A percentile compares a stretch with the other conserved stretches of the same genome.
Evolutionary conservation across 2,888 invertebrate species (phyloP).

Genomic region (Falcaria lacertinaria): DNA sequence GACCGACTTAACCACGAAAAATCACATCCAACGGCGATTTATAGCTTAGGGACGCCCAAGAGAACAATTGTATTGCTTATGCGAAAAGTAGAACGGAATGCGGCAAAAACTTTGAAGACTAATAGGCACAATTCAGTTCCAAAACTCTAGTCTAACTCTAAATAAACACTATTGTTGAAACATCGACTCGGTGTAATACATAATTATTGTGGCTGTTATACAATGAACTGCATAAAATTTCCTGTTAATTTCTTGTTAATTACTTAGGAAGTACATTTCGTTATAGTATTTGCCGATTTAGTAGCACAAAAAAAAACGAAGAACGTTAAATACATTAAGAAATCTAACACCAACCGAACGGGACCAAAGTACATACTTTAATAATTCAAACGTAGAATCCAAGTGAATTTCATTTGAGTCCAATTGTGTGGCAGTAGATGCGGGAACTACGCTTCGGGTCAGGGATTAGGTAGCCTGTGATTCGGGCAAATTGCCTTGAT

Average conservation of each 20-base stretch:
- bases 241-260: no score
- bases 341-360: no score
- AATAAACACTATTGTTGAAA: no score
- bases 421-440: slow-evolving; percentile 20
- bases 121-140: not conserved
- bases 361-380: no score
- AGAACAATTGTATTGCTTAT: not conserved
- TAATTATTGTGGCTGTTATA: no score
- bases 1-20: not conserved
- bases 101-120: not conserved
- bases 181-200: no score
- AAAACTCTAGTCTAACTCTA: no score
- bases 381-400: slow-evolving; percentile 20
- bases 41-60: not conserved
- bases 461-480: slow-evolving; percentile 19
- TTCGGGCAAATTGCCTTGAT: slow-evolving; percentile 18
- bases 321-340: no score
- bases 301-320: no score
- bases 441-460: slow-evolving; percentile 10
- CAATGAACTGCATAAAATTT: no score
- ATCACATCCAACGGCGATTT: not conserved
- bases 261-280: no score
- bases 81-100: not conserved
- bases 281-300: no score
- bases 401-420: slow-evolving; percentile 29